Percentiles rank a stretch among this genome's conserved stretches.
Evolutionary conservation across 2,888 invertebrate species (phyloP).

Genomic region (Cenopis cana): DNA sequence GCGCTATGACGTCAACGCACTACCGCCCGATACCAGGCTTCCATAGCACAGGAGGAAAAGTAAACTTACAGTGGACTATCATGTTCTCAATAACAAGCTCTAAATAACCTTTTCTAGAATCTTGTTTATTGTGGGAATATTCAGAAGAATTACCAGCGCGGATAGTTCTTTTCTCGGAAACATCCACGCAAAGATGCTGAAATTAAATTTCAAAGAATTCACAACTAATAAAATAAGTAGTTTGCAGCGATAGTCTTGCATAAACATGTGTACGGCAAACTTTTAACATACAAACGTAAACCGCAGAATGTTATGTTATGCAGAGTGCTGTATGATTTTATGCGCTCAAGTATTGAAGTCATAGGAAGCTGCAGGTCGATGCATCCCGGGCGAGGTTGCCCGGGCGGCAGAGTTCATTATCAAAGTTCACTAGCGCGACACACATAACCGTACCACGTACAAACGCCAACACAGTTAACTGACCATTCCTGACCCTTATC

Average conservation of each 20-base stretch:
- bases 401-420: conserved; percentile 81
- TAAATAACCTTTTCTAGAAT: too few species aligned
- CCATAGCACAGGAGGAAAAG: not conserved
- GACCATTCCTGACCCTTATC: too few species aligned
- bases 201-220: too few species aligned
- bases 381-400: conserved; percentile 61
- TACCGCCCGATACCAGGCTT: not conserved
- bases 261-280: not conserved
- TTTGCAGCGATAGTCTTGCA: not conserved
- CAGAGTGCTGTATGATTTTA: too few species aligned
- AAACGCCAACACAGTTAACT: too few species aligned
- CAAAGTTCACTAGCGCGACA: conserved; percentile 83
- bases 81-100: not conserved
- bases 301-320: not conserved
- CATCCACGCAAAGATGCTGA: too few species aligned
- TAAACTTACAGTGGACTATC: not conserved
- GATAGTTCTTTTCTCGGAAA: too few species aligned
- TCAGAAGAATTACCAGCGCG: too few species aligned
- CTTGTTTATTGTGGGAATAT: too few species aligned
- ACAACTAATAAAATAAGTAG: not conserved
- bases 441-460: conserved; percentile 55
- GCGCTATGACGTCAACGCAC: not conserved
- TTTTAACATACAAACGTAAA: not conserved
- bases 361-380: conserved; percentile 66
- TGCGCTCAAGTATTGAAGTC: not conserved